phyloP scores from a whole-genome alignment of 2,797 vertebrate genomes.

The Avahi laniger region DNA sequence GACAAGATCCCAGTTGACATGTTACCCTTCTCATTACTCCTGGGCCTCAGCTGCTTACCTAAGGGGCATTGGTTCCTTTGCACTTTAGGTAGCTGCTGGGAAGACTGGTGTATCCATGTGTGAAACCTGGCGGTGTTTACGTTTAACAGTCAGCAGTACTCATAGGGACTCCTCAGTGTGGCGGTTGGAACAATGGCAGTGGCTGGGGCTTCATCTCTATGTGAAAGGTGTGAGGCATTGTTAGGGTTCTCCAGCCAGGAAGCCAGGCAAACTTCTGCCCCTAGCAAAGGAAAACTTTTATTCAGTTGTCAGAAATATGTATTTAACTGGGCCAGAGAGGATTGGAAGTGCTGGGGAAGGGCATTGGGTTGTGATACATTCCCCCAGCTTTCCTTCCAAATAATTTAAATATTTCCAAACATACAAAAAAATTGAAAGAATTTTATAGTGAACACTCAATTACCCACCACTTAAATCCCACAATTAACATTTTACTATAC shows the following conservation, averaged over 20 bases:
- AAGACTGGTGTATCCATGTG: not conserved
- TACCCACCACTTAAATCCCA: not conserved
- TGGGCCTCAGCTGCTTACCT: not conserved
- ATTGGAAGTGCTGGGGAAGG: not conserved
- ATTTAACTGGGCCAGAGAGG: not conserved
- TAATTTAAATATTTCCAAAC: not conserved
- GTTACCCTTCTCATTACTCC: not conserved
- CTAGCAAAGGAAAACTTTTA: not conserved
- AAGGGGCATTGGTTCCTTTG: not conserved
- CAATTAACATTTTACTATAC: not conserved
- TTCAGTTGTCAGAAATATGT: not conserved
- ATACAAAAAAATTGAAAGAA: not conserved
- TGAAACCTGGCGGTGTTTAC: not conserved
- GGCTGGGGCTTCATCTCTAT: not conserved
- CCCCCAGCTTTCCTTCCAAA: not conserved
- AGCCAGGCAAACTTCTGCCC: not conserved
- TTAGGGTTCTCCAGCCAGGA: not conserved
- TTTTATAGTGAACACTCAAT: not conserved
- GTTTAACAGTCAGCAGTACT: not conserved
- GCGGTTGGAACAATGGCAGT: not conserved
- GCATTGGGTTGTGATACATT: not conserved
- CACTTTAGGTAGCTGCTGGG: not conserved
- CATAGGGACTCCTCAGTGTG: not conserved
- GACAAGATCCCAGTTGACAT: not conserved
- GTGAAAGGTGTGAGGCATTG: not conserved